These are phyloP conservation scores for Oreocharis arfaki DNA, from an alignment of 2,113 vertebrate species.

Conservation along the genomic window DNA sequence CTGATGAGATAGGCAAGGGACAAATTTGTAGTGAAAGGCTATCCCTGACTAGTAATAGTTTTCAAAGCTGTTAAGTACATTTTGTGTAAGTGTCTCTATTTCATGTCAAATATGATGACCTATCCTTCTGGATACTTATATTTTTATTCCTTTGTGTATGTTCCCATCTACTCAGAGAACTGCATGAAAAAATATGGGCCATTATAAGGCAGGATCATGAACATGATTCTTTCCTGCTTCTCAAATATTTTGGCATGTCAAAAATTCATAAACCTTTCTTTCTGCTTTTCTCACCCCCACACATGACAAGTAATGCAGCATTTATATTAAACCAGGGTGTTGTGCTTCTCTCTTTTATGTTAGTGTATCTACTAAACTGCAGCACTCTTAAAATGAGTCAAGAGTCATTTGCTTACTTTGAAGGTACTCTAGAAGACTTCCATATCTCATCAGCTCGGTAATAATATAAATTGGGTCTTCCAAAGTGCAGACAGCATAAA, in stretches of 20 bases:
- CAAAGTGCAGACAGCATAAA: constrained; percentile 93
- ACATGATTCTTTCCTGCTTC: background rate
- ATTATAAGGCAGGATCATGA: background rate
- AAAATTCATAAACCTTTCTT: background rate
- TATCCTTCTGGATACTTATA: background rate
- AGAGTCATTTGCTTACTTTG: constrained; percentile 80
- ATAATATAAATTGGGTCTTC: constrained; percentile 97
- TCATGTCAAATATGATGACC: background rate
- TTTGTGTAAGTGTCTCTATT: constrained; percentile 10
- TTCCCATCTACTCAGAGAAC: background rate
- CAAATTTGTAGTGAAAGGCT: constrained; percentile 1
- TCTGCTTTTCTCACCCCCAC: background rate
- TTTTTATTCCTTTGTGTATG: background rate
- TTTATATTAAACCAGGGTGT: background rate
- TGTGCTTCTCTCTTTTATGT: background rate
- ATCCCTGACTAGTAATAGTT: background rate
- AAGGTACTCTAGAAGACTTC: constrained; percentile 90
- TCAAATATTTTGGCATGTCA: background rate
- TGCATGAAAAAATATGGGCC: background rate
- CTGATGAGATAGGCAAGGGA: background rate
- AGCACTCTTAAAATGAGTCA: constrained; percentile 28
- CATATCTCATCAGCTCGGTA: constrained; percentile 94
- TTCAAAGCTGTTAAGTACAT: constrained; percentile 15
- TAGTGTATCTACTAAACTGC: constrained; percentile 26
- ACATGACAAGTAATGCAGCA: background rate